phyloP scores from a whole-genome alignment of 2,888 invertebrate genomes.

The Galeruca laticollis region DNA sequence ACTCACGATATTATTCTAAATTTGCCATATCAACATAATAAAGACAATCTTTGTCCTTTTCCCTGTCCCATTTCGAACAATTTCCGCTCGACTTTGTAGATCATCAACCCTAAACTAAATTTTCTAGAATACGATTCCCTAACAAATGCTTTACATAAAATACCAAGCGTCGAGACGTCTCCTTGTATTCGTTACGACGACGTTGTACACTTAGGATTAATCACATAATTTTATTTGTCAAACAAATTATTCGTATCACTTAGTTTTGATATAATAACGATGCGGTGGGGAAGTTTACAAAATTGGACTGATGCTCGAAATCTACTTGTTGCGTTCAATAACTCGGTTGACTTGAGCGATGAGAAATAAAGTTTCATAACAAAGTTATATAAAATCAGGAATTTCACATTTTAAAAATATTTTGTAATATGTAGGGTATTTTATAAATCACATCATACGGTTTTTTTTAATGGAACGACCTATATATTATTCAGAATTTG shows the following conservation, averaged over 20 bases:
- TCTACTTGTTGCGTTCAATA: conserved; percentile 13
- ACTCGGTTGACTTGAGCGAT: too few species aligned
- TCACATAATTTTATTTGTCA: conserved; percentile 17
- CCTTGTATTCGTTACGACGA: neutral
- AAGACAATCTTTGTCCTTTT: neutral
- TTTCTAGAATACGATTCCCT: neutral
- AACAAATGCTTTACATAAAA: conserved; percentile 4
- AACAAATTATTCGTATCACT: conserved; percentile 11
- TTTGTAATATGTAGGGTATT: too few species aligned
- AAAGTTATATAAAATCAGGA: too few species aligned
- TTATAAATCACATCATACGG: too few species aligned
- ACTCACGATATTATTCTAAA: too few species aligned
- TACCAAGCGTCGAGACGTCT: conserved; percentile 10
- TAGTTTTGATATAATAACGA: neutral
- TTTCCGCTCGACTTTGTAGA: neutral
- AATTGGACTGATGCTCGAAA: neutral
- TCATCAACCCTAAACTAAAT: neutral
- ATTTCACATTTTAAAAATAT: too few species aligned
- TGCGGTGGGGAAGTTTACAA: neutral
- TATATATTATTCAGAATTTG: too few species aligned
- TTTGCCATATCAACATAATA: neutral
- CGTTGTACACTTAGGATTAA: conserved; percentile 1
- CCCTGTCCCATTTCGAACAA: neutral
- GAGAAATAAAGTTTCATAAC: too few species aligned
- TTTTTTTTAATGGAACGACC: too few species aligned